Conservation (phyloP, 1,140 invertebrate species). For the Drosophila lini region DNA sequence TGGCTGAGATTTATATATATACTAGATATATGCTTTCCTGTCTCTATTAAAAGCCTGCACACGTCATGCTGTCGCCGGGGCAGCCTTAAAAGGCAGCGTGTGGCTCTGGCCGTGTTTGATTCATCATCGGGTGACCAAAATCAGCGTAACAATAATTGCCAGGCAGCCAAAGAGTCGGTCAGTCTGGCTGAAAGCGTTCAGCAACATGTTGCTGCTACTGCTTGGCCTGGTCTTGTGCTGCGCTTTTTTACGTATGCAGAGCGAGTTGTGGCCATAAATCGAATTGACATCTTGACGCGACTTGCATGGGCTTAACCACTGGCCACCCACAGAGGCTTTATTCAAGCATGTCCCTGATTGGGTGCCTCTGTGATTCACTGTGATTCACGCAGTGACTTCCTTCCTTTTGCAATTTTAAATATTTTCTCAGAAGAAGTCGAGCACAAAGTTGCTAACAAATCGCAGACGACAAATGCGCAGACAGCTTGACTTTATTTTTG, state of each 20-base stretch:
- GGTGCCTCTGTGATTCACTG: neutral
- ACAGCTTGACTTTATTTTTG: conserved; percentile 70
- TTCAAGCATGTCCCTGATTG: conserved; percentile 29
- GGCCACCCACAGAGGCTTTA: conserved; percentile 37
- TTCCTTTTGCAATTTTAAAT: conserved; percentile 8
- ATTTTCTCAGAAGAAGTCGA: conserved; percentile 12
- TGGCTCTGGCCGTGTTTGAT: conserved; percentile 34
- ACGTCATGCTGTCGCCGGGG: conserved; percentile 55
- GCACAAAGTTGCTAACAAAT: conserved; percentile 53
- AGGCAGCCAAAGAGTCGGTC: conserved; percentile 28
- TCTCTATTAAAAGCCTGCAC: conserved; percentile 55
- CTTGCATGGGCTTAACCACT: conserved; percentile 31
- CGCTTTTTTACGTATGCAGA: conserved; percentile 51
- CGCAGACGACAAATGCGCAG: conserved; percentile 57
- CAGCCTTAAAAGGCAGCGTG: conserved; percentile 60
- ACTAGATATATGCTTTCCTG: conserved; percentile 36
- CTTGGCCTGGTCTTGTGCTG: neutral
- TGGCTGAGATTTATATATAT: conserved; percentile 28
- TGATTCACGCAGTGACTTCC: conserved; percentile 6
- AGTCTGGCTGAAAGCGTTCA: neutral
- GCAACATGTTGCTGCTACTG: conserved; percentile 51
- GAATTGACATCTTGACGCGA: conserved; percentile 74
- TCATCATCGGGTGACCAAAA: conserved; percentile 66
- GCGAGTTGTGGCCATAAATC: conserved; percentile 61
- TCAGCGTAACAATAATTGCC: conserved; percentile 40